phyloP scores from a whole-genome alignment of 1,140 invertebrate species.

The Copidosoma floridanum region DNA sequence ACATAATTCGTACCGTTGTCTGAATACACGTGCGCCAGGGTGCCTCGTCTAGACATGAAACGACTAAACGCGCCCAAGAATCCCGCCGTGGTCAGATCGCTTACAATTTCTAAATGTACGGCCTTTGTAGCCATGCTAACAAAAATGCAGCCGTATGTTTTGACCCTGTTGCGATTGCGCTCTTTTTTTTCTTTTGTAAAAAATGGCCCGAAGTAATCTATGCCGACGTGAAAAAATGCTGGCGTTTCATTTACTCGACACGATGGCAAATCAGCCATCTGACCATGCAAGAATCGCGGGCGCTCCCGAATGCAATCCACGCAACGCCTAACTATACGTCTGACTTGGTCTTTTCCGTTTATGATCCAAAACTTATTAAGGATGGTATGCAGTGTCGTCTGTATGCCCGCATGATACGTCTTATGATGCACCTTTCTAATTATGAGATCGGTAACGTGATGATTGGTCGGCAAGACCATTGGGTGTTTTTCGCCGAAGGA shows the following conservation, averaged over 20 bases:
- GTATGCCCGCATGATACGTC: conserved; percentile 42
- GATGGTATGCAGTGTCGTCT: conserved; percentile 7
- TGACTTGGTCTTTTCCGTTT: not conserved
- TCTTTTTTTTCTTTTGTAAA: not conserved
- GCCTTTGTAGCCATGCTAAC: too few species aligned
- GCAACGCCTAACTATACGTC: not conserved
- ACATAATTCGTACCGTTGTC: conserved; percentile 36
- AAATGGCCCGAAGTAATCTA: not conserved
- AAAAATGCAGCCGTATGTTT: not conserved
- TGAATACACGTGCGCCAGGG: conserved; percentile 25
- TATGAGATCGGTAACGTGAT: conserved; percentile 25
- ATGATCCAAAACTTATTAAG: not conserved
- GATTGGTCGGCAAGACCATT: conserved; percentile 36
- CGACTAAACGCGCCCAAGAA: not conserved
- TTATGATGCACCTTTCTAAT: conserved; percentile 12
- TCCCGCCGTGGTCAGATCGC: not conserved
- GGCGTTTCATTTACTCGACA: not conserved
- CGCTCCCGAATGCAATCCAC: not conserved
- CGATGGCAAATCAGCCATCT: not conserved
- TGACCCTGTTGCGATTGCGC: not conserved
- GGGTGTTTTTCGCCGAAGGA: not conserved
- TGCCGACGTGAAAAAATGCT: not conserved
- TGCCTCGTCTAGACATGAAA: conserved; percentile 15
- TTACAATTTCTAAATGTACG: too few species aligned
- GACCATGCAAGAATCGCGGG: not conserved